These are phyloP conservation scores for Epinephelus malabaricus DNA, from an alignment of 2,797 vertebrate genomes.

Conservation along the genomic window DNA sequence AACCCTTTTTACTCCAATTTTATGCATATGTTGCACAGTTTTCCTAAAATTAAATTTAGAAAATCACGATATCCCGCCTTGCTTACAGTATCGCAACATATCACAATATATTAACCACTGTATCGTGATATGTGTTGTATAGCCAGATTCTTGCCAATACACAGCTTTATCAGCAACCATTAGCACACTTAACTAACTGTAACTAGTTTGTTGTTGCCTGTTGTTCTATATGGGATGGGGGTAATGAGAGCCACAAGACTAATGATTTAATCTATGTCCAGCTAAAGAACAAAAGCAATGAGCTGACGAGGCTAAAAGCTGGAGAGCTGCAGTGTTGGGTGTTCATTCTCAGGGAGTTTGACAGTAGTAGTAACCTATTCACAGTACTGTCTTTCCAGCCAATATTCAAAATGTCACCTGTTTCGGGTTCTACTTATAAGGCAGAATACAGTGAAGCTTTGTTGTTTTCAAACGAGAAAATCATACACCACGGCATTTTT, in stretches of 20 bases:
- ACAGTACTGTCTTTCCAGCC: background rate
- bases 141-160: too few relatives aligned
- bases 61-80: too few relatives aligned
- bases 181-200: background rate
- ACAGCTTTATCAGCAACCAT: too few relatives aligned
- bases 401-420: background rate
- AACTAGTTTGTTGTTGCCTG: background rate
- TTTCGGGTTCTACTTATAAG: background rate
- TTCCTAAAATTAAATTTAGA: too few relatives aligned
- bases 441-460: background rate
- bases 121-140: too few relatives aligned
- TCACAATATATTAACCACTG: too few relatives aligned
- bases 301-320: background rate
- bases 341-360: background rate
- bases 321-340: background rate
- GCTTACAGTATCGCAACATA: too few relatives aligned
- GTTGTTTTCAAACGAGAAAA: conserved; percentile 4
- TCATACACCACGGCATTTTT: background rate
- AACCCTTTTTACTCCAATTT: too few relatives aligned
- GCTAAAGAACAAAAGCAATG: background rate
- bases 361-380: background rate
- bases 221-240: too few relatives aligned
- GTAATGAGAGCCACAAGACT: background rate
- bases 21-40: too few relatives aligned
- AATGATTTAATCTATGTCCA: background rate